Evolutionary conservation across 2,113 vertebrate genomes (phyloP).

Genomic region (Macquaria ambigua): DNA sequence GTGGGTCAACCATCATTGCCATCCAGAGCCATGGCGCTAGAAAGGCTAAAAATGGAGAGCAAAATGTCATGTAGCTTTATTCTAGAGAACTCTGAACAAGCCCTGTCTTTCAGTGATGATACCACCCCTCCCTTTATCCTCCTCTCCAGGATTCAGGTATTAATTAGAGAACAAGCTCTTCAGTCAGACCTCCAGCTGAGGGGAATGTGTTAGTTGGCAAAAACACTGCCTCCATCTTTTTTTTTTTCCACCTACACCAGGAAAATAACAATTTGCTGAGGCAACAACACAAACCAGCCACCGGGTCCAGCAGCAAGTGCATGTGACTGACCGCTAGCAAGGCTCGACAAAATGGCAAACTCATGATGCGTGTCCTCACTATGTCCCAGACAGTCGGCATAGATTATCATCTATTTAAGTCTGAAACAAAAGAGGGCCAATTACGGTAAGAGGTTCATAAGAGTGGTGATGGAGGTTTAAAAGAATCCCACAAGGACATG

Average conservation of each 20-base stretch:
- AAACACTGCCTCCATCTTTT: conserved; percentile 40
- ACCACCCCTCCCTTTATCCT: background rate
- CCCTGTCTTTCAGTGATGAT: conserved; percentile 16
- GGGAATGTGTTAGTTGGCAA: conserved; percentile 55
- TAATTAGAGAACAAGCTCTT: conserved; percentile 65
- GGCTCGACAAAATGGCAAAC: conserved; percentile 51
- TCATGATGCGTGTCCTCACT: conserved; percentile 67
- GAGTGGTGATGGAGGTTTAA: conserved; percentile 68
- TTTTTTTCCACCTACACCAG: conserved; percentile 38
- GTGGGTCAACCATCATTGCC: background rate
- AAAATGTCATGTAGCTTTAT: conserved; percentile 36
- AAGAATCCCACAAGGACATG: conserved; percentile 64
- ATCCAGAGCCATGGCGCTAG: background rate
- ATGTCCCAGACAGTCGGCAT: conserved; percentile 66
- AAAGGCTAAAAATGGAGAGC: background rate
- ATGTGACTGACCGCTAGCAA: conserved; percentile 57
- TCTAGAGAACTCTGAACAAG: conserved; percentile 28
- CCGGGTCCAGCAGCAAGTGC: conserved; percentile 22
- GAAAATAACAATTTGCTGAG: conserved; percentile 64
- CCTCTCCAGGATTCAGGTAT: conserved; percentile 51
- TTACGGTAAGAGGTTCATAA: conserved; percentile 71
- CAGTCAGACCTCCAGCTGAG: conserved; percentile 60
- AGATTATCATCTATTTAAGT: conserved; percentile 75
- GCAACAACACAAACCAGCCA: conserved; percentile 43
- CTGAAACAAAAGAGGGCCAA: conserved; percentile 69